Evolutionary conservation across 1,140 invertebrate genomes (phyloP).

Genomic region (Drosophila nigrodunni): DNA sequence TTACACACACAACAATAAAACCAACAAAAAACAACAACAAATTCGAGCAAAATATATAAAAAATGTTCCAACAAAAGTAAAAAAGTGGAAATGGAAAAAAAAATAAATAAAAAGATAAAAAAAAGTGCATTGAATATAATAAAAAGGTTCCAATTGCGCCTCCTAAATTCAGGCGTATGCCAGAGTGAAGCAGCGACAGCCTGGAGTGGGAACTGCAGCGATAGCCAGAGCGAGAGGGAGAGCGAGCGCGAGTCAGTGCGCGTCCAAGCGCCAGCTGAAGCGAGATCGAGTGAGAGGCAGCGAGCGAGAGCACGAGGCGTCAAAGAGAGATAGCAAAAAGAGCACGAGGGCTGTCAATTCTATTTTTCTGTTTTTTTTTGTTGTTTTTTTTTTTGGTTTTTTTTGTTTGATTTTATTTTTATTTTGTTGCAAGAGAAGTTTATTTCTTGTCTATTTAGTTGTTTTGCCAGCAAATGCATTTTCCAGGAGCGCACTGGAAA

Average conservation of each 20-base stretch:
- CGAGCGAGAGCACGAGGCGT: background rate
- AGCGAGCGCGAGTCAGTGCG: constrained; percentile 19
- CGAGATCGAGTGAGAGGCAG: background rate
- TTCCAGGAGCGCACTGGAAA: constrained; percentile 56
- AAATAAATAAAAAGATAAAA: constrained; percentile 22
- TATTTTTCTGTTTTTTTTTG: constrained; percentile 12
- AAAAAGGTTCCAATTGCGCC: constrained; percentile 60
- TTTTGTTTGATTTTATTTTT: constrained; percentile 9
- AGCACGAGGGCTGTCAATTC: constrained; percentile 18
- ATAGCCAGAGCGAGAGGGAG: background rate
- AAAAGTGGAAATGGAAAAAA: constrained; percentile 23
- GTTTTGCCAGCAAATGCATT: constrained; percentile 74
- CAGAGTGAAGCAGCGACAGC: constrained; percentile 48
- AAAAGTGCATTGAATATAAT: constrained; percentile 33
- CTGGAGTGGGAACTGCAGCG: background rate
- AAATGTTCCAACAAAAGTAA: constrained; percentile 68
- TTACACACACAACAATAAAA: constrained; percentile 30
- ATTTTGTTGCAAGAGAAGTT: constrained; percentile 16
- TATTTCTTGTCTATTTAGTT: constrained; percentile 64
- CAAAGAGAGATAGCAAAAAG: constrained; percentile 47
- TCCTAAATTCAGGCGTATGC: constrained; percentile 58
- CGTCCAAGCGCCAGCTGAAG: background rate
- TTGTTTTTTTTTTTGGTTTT: constrained; percentile 20
- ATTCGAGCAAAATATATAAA: constrained; percentile 74
- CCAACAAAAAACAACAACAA: constrained; percentile 39